These are phyloP conservation scores for Noctuana brunneofusca DNA, from an alignment of 2,888 invertebrate genomes.

Conservation along the genomic window DNA sequence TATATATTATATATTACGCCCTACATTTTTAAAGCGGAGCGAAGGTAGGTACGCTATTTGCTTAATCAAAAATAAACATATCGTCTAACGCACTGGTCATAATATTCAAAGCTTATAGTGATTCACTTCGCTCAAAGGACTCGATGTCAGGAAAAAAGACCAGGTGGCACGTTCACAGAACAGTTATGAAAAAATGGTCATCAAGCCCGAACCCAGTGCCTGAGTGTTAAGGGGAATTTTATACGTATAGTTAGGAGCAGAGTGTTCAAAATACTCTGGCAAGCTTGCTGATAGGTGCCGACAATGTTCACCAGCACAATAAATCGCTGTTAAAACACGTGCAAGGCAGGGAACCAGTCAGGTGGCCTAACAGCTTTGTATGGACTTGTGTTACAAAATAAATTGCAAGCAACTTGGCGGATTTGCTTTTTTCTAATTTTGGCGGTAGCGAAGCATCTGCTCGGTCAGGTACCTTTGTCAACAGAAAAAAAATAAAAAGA, in stretches of 20 bases:
- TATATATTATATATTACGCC: constrained; percentile 3
- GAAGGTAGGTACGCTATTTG: constrained; percentile 15
- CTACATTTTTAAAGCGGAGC: constrained; percentile 22
- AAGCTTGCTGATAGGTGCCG: constrained; percentile 51
- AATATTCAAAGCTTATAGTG: constrained; percentile 45
- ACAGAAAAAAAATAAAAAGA: background rate
- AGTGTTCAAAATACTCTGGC: constrained; percentile 59
- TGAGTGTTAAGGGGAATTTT: constrained; percentile 11
- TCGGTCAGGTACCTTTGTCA: constrained; percentile 27
- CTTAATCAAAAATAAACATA: constrained; percentile 24
- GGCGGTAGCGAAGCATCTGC: constrained; percentile 36
- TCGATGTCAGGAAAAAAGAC: constrained; percentile 71
- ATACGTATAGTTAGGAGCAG: constrained; percentile 32
- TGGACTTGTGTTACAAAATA: constrained; percentile 48
- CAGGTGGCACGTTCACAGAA: constrained; percentile 75
- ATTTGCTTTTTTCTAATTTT: constrained; percentile 40
- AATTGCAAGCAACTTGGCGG: constrained; percentile 49
- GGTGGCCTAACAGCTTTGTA: constrained; percentile 60
- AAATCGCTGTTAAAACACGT: constrained; percentile 75
- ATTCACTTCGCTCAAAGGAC: constrained; percentile 71
- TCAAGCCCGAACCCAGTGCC: constrained; percentile 48
- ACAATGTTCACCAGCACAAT: constrained; percentile 61
- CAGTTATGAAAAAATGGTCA: constrained; percentile 64
- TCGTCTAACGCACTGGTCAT: constrained; percentile 25
- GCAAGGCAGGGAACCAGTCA: constrained; percentile 69